Percentiles rank a stretch among this genome's conserved stretches.
These are phyloP conservation scores for Nomada hirtipes DNA, from an alignment of 2,888 invertebrate genomes.

Conservation along the genomic window DNA sequence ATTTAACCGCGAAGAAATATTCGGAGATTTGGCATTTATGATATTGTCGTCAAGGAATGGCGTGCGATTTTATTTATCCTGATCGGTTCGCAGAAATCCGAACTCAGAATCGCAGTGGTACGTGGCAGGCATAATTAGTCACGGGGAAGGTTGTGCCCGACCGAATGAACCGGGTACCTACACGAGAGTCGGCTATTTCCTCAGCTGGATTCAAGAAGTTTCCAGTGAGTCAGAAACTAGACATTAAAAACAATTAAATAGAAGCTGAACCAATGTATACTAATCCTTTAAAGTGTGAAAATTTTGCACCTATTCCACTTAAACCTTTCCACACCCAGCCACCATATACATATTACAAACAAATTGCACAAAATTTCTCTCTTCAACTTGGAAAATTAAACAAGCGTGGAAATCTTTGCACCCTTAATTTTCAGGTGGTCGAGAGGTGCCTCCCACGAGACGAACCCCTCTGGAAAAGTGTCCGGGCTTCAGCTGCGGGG, in stretches of 20 bases:
- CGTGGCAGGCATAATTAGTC: constrained; percentile 93
- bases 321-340: too few species aligned
- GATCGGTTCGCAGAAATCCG: constrained; percentile 85
- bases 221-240: constrained; percentile 85
- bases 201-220: constrained; percentile 90
- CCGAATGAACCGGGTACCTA: constrained; percentile 93
- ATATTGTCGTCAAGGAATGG: not conserved
- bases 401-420: too few species aligned
- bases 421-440: constrained; percentile 16
- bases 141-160: constrained; percentile 94
- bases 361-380: too few species aligned
- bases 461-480: constrained; percentile 87
- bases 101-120: constrained; percentile 90
- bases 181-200: constrained; percentile 90
- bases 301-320: too few species aligned
- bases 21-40: not conserved
- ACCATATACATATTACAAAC: too few species aligned
- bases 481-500: constrained; percentile 90
- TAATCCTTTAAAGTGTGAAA: too few species aligned
- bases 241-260: not conserved
- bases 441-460: not conserved
- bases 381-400: too few species aligned
- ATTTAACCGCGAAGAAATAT: not conserved
- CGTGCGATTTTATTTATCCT: not conserved
- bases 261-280: not conserved